Base-by-base conservation (phyloP, 2,797 vertebrate genomes). In the Paguma larvata region DNA sequence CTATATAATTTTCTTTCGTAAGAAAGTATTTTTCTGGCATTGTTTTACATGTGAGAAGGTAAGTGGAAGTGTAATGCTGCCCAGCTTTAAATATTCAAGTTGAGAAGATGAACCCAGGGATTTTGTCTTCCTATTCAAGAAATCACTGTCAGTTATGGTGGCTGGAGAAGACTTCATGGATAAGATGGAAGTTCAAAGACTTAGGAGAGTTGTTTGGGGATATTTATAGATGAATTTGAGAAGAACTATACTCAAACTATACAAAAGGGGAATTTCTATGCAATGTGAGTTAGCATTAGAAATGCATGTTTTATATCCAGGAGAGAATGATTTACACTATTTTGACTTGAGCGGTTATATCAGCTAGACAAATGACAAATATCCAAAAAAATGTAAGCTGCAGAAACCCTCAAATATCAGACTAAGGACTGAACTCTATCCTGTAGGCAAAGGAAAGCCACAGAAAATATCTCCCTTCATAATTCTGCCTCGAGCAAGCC, bases 121-220 rank as follows among this genome's bases (percentile, higher is more conserved):
- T 8, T 78, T 75, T 70, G 19, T 87, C 63, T 79, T 68, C n/a
- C 34, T 30, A 70, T 46, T 86, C n/a, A 95, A 77, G 19, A 89
- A 73, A 38, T 59, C 70, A 15, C 5, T 30, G 25, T 70, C 2
- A 53, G 2, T 27, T 48, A 0, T 16, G 0, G 6, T 5, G 15
- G 4, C 48, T 32, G 38, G 14, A 10, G 53, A 75, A 56, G 27
- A 16, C 56, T 53, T 86, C n/a, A 6, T 18, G 38, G n/a, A 27
- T n/a, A 38, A 91, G 79, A 86, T 1, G 3, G 7, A 67, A 44
- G 14, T 67, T 56, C 2, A 70, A 9, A 46, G 16, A 67, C 72
- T 30, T 5, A 10, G 30, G 15, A 32, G 2, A 78, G 23, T 38
- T 80, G 34, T 53, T 14, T 7, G 44, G 6, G 18, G 2, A 59